Evolutionary conservation across 2,113 vertebrate genomes (phyloP), one percentile per base, ranked within the genome.

Genomic region (Bufo gargarizans): DNA sequence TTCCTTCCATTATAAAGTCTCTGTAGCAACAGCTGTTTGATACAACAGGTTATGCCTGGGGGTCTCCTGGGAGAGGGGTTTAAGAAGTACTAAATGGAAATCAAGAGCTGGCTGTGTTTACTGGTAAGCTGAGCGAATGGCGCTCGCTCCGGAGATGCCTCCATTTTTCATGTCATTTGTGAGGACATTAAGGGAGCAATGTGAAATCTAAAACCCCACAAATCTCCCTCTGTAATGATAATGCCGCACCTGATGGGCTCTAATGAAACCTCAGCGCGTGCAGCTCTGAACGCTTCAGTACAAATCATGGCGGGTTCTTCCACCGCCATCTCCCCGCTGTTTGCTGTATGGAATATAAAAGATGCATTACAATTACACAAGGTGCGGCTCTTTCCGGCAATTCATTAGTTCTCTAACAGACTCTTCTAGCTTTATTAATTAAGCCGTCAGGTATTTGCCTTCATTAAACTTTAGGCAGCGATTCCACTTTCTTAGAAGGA

Each of bases 41-140:
- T 84, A 84, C 82, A 88, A 78, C 87, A 88, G 87, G 87, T 88
- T 84, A 88, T 84, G 87, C 87, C 87, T 78, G n/a, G 22, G 87
- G 87, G 71, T 88, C 87, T 69, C 87, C 82, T 84, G 87, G 72
- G 87, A 88, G 56, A 84, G 50, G 11, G 33, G 50, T 77, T 84
- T 84, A 84, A 84, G 82, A 55, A 84, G 72, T 78, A 58, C 81
- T 88, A 84, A 88, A 88, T 88, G 87, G 77, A 84, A 88, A 84
- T 88, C 58, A 78, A 56, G 84, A 33, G 81, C 72, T 76, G 4
- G n/a, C 72, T 84, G 82, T 84, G 82, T 84, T 88, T 83, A 82
- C 67, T 43, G 55, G 67, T 79, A 63, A 83, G 56, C 69, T 58
- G 86, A 80, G 85, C 58, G 20, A 65, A 63, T 22, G 69, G 53